Evolutionary conservation across 1,140 invertebrate species (phyloP).

Genomic region (Philaenus spumarius): DNA sequence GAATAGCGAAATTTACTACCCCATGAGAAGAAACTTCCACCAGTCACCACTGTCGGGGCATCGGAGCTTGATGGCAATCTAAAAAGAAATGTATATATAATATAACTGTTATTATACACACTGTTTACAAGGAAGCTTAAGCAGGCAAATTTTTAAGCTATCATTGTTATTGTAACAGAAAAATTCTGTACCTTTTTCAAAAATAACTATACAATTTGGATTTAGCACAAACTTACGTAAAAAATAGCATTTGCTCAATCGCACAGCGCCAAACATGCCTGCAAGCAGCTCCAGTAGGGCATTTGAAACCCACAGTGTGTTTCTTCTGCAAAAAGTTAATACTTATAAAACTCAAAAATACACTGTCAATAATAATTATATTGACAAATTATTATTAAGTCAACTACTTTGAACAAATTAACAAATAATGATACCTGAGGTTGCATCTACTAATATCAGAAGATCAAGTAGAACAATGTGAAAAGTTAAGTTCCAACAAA

Average conservation of each 20-base stretch:
- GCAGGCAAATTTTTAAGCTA: too few relatives aligned
- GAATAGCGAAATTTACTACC: conserved; percentile 90
- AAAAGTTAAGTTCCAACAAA: too few relatives aligned
- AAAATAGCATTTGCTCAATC: conserved; percentile 95
- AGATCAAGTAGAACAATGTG: too few relatives aligned
- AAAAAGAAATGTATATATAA: conserved; percentile 30
- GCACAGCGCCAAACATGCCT: conserved; percentile 94
- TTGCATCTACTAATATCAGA: too few relatives aligned
- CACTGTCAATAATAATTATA: background rate
- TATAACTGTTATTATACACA: too few relatives aligned
- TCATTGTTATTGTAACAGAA: too few relatives aligned
- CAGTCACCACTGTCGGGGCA: conserved; percentile 77
- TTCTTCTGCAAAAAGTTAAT: conserved; percentile 81
- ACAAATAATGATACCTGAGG: too few relatives aligned
- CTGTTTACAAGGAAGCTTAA: too few relatives aligned
- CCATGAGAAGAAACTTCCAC: conserved; percentile 90
- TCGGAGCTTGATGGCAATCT: conserved; percentile 82
- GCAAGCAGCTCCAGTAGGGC: conserved; percentile 80
- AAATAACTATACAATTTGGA: too few relatives aligned
- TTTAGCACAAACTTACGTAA: conserved; percentile 96
- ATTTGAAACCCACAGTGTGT: conserved; percentile 93
- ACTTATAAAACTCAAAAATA: too few relatives aligned
- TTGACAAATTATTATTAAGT: background rate
- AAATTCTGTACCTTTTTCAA: too few relatives aligned
- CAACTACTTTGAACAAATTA: too few relatives aligned